Percentiles rank a stretch among this genome's conserved stretches.
Conservation (phyloP, 2,888 invertebrate species). For the Platycheirus rosarum region DNA sequence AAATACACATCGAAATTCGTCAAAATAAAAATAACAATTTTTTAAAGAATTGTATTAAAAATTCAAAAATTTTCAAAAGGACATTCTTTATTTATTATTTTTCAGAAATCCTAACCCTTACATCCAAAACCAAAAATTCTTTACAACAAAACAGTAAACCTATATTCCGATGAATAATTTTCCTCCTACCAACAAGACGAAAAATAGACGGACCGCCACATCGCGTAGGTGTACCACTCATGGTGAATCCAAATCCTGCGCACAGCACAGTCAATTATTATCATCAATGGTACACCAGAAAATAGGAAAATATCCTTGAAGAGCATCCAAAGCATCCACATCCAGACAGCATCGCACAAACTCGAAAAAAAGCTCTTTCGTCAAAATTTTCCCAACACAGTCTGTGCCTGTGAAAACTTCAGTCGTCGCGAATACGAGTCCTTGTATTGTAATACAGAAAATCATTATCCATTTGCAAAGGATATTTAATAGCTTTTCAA, state of each 20-base stretch:
- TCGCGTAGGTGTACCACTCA: conserved; percentile 59
- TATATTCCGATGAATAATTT: conserved; percentile 41
- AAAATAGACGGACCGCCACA: conserved; percentile 22
- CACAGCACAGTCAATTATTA: conserved; percentile 45
- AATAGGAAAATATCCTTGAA: conserved; percentile 38
- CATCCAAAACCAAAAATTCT: conserved; percentile 14
- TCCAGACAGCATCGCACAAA: conserved; percentile 15
- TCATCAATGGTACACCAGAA: conserved; percentile 58
- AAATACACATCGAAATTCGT: no score
- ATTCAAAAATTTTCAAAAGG: not conserved
- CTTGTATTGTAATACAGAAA: conserved; percentile 60
- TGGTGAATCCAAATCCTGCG: conserved; percentile 51
- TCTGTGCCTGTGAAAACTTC: conserved; percentile 47
- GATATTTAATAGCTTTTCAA: not conserved
- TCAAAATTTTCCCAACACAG: conserved; percentile 57
- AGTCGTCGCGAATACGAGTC: conserved; percentile 65
- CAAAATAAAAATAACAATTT: not conserved
- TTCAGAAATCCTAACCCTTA: not conserved
- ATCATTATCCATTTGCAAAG: conserved; percentile 31
- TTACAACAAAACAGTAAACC: conserved; percentile 16
- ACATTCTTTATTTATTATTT: no score
- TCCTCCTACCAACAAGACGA: conserved; percentile 17
- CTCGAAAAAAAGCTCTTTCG: conserved; percentile 42
- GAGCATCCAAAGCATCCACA: conserved; percentile 40
- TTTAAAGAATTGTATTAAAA: no score